Evolutionary conservation across 2,113 vertebrate genomes (phyloP), one percentile per base, ranked within the genome.

Genomic region (Eubucco bourcierii): DNA sequence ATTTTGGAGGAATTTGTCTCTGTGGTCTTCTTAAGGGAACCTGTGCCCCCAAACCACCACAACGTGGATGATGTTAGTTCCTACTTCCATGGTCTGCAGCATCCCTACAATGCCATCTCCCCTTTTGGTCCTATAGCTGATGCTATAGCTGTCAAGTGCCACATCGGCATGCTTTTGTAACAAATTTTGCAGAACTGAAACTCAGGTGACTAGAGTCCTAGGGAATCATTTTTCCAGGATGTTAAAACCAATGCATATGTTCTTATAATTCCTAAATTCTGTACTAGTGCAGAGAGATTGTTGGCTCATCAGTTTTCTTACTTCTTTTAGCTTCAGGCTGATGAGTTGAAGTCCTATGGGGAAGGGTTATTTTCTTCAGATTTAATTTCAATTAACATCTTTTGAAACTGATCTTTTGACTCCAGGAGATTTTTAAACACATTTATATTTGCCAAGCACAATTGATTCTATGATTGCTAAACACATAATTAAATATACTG

Each of bases 361-460:
- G 19, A 95, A 29, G 31, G 17, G 10, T 74, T 79, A 9, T 37
- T 85, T 76, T 81, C 60, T 92, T 82, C 37, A 61, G 16, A 53
- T 89, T 88, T 95, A 16, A 55, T 96, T 96, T 96, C 84, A 90
- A 87, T 80, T 75, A 56, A 74, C 58, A 53, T 53, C 83, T 95
- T 93, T 91, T 72, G 59, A 93, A 92, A 89, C 73, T 21, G 64
- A 86, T 94, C 67, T 93, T 97, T 96, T 86, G 71, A 90, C 60
- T 86, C 72, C 85, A 74, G 80, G 28, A 95, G 87, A 47, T 85
- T 96, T 96, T 91, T 71, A 78, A 90, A 47, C 55, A 55, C 66
- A 34, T 56, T 50, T 89, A 47, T 80, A 96, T 90, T 94, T 93
- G 94, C 81, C 95, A 96, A 94, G 41, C 17, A 82, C 74, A 94